These are phyloP conservation scores for Anniella stebbinsi DNA, from an alignment of 2,797 vertebrate genomes.

Conservation along the genomic window DNA sequence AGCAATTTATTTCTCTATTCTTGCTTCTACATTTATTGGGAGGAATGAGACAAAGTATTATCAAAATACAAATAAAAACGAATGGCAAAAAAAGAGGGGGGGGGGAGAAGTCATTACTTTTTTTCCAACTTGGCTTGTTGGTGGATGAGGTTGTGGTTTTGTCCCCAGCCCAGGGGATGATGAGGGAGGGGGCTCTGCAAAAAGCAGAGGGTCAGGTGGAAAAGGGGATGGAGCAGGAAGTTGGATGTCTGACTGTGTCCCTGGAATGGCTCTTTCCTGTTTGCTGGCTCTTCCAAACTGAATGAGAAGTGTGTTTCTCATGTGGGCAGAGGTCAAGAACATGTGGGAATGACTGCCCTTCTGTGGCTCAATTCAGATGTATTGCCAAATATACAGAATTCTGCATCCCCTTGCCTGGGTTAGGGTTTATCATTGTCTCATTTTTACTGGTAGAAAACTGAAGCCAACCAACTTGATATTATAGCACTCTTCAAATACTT, in stretches of 20 bases:
- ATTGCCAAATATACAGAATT: too few relatives aligned
- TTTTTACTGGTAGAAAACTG: not conserved
- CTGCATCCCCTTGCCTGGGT: too few relatives aligned
- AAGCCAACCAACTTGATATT: too few relatives aligned
- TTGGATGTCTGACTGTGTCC: not conserved
- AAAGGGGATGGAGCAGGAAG: not conserved
- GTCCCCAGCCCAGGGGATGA: too few relatives aligned
- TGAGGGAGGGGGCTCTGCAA: too few relatives aligned
- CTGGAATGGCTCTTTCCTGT: not conserved
- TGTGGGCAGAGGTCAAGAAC: slow-evolving; percentile 52
- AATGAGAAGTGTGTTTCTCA: not conserved
- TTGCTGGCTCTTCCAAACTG: not conserved
- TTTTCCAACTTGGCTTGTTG: not conserved
- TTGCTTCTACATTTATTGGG: slow-evolving; percentile 4
- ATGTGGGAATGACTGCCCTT: not conserved
- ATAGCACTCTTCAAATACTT: too few relatives aligned
- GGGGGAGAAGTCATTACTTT: not conserved
- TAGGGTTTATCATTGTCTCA: not conserved
- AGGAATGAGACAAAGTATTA: not conserved
- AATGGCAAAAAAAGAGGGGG: not conserved
- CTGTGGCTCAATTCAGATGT: not conserved
- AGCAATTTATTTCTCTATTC: slow-evolving; percentile 20
- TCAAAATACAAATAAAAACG: slow-evolving; percentile 34
- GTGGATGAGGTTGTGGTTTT: not conserved
- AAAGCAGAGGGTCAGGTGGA: not conserved